These are phyloP conservation scores for Pavo muticus DNA, from an alignment of 2,113 vertebrate genomes.

Conservation along the genomic window DNA sequence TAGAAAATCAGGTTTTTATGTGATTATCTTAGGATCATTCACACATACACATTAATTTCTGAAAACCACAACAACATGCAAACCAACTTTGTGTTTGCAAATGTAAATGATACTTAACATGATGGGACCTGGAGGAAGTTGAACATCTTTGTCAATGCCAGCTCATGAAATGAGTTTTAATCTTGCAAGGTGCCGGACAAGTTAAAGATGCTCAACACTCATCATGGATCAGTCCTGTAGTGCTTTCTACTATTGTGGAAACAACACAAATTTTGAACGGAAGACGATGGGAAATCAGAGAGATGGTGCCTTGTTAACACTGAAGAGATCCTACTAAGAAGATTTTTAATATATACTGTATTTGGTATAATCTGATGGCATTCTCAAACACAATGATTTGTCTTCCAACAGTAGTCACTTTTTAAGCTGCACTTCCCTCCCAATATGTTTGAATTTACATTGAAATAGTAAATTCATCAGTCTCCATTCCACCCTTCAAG, in stretches of 20 bases:
- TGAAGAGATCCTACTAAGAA: background rate
- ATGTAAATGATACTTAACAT: background rate
- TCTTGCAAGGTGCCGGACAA: background rate
- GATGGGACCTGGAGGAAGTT: background rate
- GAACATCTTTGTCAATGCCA: background rate
- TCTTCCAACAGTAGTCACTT: background rate
- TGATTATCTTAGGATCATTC: background rate
- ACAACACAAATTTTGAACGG: background rate
- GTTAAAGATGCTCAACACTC: background rate
- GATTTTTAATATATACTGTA: background rate
- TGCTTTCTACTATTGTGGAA: background rate
- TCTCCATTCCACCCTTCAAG: background rate
- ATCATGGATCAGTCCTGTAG: background rate
- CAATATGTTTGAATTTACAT: background rate
- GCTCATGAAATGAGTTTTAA: background rate
- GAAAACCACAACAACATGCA: background rate
- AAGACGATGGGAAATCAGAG: background rate
- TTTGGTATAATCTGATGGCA: background rate
- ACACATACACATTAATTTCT: background rate
- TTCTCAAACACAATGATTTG: background rate
- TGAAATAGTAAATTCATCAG: background rate
- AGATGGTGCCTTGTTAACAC: background rate
- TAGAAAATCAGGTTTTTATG: background rate
- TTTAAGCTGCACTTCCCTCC: background rate
- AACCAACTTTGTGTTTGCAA: background rate